Conservation (phyloP, 2,888 invertebrate genomes). For the Chrysotoxum bicinctum region DNA sequence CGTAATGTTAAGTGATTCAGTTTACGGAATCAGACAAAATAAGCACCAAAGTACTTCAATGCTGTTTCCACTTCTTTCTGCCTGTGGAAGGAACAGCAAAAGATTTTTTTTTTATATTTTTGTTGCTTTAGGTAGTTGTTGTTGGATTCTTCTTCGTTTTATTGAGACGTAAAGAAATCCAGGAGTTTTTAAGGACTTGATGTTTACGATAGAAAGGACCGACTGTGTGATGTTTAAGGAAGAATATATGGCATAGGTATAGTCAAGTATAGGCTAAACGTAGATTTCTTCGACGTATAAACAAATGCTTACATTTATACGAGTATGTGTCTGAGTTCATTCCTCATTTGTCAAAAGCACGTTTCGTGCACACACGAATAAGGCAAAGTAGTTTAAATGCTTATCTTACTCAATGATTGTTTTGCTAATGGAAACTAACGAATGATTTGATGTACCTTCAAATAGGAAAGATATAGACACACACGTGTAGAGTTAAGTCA, state of each 20-base stretch:
- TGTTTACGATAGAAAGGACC: background rate
- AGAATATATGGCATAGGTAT: background rate
- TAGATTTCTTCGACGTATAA: slow-evolving; percentile 11
- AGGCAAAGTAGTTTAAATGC: slow-evolving; percentile 51
- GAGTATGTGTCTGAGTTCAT: slow-evolving; percentile 26
- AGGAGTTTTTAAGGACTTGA: slow-evolving; percentile 17
- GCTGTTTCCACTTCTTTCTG: slow-evolving; percentile 15
- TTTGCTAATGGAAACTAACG: slow-evolving; percentile 50
- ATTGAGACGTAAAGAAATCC: slow-evolving; percentile 24
- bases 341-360: slow-evolving; percentile 33
- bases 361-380: slow-evolving; percentile 28
- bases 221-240: slow-evolving; percentile 4
- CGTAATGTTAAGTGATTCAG: slow-evolving; percentile 58
- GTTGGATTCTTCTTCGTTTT: slow-evolving; percentile 10
- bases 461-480: background rate
- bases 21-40: slow-evolving; percentile 48
- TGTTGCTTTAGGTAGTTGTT: background rate
- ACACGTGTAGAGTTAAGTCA: slow-evolving; percentile 10
- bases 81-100: background rate
- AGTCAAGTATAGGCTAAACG: slow-evolving; percentile 5
- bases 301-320: background rate
- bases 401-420: slow-evolving; percentile 48
- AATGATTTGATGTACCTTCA: background rate
- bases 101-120: background rate
- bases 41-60: slow-evolving; percentile 39